Evolutionary conservation across 2,113 vertebrate species (phyloP).

Genomic region (Lepus timidus): DNA sequence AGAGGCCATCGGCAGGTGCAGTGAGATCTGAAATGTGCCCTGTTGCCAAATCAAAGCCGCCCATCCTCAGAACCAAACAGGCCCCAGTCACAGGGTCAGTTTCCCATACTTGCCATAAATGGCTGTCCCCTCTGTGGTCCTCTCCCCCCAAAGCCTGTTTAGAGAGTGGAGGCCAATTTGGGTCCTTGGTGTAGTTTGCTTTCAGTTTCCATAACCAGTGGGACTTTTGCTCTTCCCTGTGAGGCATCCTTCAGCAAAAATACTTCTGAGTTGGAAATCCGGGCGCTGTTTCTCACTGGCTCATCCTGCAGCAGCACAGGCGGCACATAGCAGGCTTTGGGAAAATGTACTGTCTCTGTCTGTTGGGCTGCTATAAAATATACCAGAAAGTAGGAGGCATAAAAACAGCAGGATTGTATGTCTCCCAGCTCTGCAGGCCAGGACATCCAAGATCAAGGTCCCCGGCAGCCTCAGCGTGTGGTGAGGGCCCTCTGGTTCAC

Average conservation of each 20-base stretch:
- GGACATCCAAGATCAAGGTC: neutral
- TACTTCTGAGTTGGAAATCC: neutral
- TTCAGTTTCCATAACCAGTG: neutral
- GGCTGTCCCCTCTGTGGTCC: neutral
- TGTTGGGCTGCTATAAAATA: too few relatives aligned
- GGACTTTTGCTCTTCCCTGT: neutral
- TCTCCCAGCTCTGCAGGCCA: neutral
- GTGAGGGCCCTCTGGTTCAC: neutral
- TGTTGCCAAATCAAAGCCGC: slow-evolving; percentile 3
- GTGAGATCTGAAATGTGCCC: neutral
- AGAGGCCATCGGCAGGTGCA: slow-evolving; percentile 7
- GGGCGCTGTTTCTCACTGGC: neutral
- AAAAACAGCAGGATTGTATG: neutral
- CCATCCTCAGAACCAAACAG: neutral
- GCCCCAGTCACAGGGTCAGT: neutral
- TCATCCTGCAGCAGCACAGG: neutral
- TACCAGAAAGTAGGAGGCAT: neutral
- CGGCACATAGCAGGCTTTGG: neutral
- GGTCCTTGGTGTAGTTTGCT: neutral
- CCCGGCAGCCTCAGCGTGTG: neutral
- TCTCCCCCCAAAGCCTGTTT: neutral
- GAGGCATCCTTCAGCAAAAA: neutral
- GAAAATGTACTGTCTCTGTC: neutral
- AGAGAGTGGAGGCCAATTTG: neutral
- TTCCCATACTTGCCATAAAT: neutral